phyloP scores from a whole-genome alignment of 37 sponge, comb jelly and placozoan genomes.

The Corticium candelabrum region DNA sequence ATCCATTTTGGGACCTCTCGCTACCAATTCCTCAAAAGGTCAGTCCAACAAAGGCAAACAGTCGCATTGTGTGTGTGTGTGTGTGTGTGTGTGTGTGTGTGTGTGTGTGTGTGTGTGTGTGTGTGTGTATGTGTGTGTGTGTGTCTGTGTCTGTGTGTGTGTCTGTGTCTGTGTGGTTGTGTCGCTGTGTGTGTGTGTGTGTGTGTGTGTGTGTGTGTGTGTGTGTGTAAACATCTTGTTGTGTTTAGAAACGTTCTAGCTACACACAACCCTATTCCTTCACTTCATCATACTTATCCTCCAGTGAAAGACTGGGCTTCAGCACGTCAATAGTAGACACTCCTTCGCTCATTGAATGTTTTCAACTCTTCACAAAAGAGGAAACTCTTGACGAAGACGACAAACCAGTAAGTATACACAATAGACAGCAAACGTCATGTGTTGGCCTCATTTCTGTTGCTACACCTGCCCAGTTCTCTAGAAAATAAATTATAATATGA shows the following conservation, averaged over 20 bases:
- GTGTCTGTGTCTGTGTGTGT: too few relatives aligned
- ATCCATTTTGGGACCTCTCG: not conserved
- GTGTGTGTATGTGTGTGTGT: conserved; percentile 8
- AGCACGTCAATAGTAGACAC: not conserved
- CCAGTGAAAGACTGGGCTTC: too few relatives aligned
- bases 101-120: conserved; percentile 13
- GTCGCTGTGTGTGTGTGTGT: not conserved
- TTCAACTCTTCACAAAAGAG: conserved; percentile 16
- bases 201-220: not conserved
- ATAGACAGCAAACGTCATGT: too few relatives aligned
- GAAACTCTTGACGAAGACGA: not conserved
- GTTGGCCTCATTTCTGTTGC: too few relatives aligned
- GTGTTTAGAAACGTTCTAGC: conserved; percentile 40
- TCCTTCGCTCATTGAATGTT: conserved; percentile 42
- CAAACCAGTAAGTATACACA: conserved; percentile 8
- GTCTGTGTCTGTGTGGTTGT: not conserved
- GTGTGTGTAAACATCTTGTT: not conserved
- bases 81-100: conserved; percentile 13
- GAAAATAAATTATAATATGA: too few relatives aligned
- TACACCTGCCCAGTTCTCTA: too few relatives aligned
- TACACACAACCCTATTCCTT: conserved; percentile 48
- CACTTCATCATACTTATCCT: conserved; percentile 62
- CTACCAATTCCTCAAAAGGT: not conserved
- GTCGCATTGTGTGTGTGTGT: too few relatives aligned
- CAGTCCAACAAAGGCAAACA: not conserved